Percentiles rank a stretch among this genome's conserved stretches.
Conservation (phyloP, 2,888 invertebrate genomes). For the Cancer borealis region DNA sequence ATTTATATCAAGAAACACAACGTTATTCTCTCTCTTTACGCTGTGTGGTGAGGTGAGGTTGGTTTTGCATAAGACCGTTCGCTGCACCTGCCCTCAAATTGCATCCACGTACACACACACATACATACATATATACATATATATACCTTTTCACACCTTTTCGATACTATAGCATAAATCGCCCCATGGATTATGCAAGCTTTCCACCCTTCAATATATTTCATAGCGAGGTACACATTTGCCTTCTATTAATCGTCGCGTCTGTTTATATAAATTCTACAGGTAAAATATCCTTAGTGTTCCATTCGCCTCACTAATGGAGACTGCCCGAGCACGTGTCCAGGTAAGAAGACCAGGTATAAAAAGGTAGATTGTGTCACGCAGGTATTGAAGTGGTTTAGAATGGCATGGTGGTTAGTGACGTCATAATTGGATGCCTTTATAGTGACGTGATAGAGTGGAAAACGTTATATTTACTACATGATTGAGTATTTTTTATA, state of each 20-base stretch:
- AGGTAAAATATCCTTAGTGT: neutral
- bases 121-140: neutral
- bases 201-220: neutral
- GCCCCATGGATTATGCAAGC: neutral
- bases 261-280: neutral
- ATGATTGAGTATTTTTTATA: neutral
- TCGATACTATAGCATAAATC: neutral
- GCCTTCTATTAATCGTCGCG: neutral
- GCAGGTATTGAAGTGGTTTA: neutral
- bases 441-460: neutral
- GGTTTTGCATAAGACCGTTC: constrained; percentile 5
- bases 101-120: neutral
- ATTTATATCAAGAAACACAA: too few species aligned
- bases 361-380: neutral
- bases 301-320: neutral
- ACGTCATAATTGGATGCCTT: neutral
- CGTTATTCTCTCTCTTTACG: neutral
- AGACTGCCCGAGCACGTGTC: neutral
- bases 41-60: neutral
- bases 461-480: neutral
- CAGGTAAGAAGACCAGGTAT: neutral
- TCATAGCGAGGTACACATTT: neutral
- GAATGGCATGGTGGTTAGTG: neutral
- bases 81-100: neutral
- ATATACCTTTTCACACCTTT: neutral